These are phyloP conservation scores for Poeciliopsis prolifica DNA, from an alignment of 2,113 vertebrate genomes.

Conservation along the genomic window DNA sequence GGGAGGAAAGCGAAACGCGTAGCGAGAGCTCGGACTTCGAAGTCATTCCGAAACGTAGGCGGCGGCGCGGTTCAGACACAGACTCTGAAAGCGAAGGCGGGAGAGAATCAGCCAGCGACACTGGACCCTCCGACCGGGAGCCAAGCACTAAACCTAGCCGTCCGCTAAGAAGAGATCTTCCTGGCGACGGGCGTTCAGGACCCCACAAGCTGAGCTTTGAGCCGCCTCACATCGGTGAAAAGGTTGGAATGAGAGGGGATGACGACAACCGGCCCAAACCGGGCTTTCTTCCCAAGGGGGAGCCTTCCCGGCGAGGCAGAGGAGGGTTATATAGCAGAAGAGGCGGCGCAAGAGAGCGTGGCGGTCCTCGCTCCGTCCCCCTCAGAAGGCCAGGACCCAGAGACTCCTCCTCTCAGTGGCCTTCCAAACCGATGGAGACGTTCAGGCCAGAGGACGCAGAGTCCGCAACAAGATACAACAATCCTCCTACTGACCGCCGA, in stretches of 20 bases:
- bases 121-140: constrained; percentile 91
- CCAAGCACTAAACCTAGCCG: constrained; percentile 88
- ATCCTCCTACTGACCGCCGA: constrained; percentile 80
- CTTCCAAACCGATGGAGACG: constrained; percentile 88
- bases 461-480: constrained; percentile 66
- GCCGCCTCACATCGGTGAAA: constrained; percentile 69
- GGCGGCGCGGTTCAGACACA: constrained; percentile 92
- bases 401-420: constrained; percentile 90
- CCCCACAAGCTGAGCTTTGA: constrained; percentile 70
- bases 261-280: constrained; percentile 90
- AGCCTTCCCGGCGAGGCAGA: constrained; percentile 90
- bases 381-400: constrained; percentile 84
- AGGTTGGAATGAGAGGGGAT: constrained; percentile 64
- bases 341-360: constrained; percentile 86
- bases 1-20: constrained; percentile 96
- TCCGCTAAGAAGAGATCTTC: constrained; percentile 74
- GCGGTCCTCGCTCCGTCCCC: constrained; percentile 85
- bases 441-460: constrained; percentile 81
- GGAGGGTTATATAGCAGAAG: constrained; percentile 89
- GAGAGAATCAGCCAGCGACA: constrained; percentile 94
- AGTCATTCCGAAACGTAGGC: constrained; percentile 91
- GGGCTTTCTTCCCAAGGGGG: constrained; percentile 95
- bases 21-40: constrained; percentile 99
- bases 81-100: constrained; percentile 97
- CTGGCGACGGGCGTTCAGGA: constrained; percentile 62